phyloP scores from a whole-genome alignment of 2,113 vertebrate species.

The Machaerirhynchus nigripectus region DNA sequence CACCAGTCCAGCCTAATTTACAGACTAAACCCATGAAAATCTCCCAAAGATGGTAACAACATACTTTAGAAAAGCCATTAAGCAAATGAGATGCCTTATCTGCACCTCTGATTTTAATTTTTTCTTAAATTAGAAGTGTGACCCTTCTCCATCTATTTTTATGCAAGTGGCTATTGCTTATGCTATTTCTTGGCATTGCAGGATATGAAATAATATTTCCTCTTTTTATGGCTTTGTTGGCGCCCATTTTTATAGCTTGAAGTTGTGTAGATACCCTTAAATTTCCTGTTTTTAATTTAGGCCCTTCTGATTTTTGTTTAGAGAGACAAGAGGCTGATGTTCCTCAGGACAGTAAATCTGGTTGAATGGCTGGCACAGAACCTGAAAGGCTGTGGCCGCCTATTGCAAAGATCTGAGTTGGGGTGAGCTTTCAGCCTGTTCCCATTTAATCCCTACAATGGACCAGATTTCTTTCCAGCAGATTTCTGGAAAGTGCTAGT shows the following conservation, averaged over 20 bases:
- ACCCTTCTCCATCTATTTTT: neutral
- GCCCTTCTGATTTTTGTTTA: neutral
- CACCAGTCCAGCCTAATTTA: neutral
- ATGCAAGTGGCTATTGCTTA: neutral
- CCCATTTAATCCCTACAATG: neutral
- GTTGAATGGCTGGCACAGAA: slow-evolving; percentile 19
- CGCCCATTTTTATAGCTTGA: neutral
- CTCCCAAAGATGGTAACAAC: neutral
- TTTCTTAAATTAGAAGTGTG: neutral
- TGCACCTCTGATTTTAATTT: neutral
- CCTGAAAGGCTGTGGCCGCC: neutral
- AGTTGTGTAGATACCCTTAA: neutral
- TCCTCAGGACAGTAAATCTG: neutral
- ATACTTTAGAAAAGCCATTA: neutral
- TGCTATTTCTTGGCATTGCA: neutral
- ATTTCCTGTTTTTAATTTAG: neutral
- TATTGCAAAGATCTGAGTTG: neutral
- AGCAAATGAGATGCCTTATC: neutral
- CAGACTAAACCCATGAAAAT: neutral
- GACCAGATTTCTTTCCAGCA: neutral
- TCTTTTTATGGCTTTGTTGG: neutral
- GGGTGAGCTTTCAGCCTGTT: neutral
- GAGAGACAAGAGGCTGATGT: neutral
- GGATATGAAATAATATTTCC: neutral
- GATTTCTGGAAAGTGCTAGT: neutral